Conservation (phyloP, 1,140 invertebrate genomes). For the Neodiprion lecontei region DNA sequence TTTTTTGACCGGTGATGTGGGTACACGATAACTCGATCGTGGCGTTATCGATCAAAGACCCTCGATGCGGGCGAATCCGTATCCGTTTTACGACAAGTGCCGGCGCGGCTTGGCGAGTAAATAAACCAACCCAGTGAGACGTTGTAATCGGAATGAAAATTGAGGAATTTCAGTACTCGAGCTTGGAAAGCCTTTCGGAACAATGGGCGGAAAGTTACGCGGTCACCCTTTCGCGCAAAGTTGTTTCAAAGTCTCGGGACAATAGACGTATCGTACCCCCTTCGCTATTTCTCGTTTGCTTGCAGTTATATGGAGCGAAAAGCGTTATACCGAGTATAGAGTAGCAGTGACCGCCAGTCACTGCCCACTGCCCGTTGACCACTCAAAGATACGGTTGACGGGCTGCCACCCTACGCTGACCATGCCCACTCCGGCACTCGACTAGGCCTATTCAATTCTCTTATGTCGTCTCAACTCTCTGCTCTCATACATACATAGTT, state of each 20-base stretch:
- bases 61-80: no score
- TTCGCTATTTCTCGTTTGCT: slow-evolving; percentile 1
- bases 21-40: no score
- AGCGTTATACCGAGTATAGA: slow-evolving; percentile 1
- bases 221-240: neutral
- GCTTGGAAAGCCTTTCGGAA: neutral
- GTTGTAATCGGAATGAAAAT: neutral
- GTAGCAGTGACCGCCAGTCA: slow-evolving; percentile 1
- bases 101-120: no score
- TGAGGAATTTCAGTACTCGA: neutral
- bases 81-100: no score
- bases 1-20: neutral
- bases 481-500: neutral
- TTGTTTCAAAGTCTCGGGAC: slow-evolving; percentile 7
- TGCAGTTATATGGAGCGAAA: slow-evolving; percentile 2
- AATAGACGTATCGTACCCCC: slow-evolving; percentile 7
- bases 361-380: slow-evolving; percentile 6
- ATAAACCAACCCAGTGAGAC: no score
- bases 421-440: neutral
- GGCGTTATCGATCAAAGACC: no score
- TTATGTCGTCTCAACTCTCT: neutral
- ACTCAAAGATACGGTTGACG: slow-evolving; percentile 7
- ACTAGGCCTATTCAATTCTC: slow-evolving; percentile 6
- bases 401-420: slow-evolving; percentile 3
- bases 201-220: slow-evolving; percentile 1